Conservation (phyloP, 1,140 invertebrate genomes). For the Formica exsecta region DNA sequence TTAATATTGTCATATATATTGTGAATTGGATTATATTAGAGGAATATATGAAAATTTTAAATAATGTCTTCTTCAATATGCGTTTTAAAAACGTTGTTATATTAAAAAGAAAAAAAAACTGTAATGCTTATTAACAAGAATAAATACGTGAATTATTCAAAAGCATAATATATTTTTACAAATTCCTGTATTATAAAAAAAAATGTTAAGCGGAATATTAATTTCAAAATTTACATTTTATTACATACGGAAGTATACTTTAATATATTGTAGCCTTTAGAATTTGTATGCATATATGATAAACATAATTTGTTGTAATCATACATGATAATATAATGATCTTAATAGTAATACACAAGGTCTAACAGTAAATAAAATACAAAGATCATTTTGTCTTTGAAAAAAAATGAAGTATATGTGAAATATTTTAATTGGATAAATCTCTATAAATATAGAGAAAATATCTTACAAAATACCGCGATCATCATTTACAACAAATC, state of each 20-base stretch:
- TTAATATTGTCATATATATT: conserved; percentile 14
- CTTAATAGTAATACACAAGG: not conserved
- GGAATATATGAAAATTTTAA: not conserved
- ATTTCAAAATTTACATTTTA: conserved; percentile 13
- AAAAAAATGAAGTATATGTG: conserved; percentile 31
- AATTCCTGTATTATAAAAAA: conserved; percentile 27
- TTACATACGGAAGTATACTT: conserved; percentile 3
- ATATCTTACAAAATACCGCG: conserved; percentile 22
- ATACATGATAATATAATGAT: not conserved
- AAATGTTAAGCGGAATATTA: not conserved
- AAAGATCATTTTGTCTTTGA: not conserved
- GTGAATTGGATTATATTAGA: conserved; percentile 20
- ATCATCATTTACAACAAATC: not conserved
- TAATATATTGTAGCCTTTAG: not conserved
- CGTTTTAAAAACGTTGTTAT: not conserved
- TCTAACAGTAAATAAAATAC: not conserved
- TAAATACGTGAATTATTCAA: conserved; percentile 22
- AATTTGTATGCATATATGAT: not conserved
- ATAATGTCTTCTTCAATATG: not conserved
- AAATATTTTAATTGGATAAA: conserved; percentile 9
- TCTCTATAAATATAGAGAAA: conserved; percentile 14
- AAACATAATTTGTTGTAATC: not conserved
- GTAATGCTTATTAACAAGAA: conserved; percentile 29
- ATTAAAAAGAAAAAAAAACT: conserved; percentile 10
- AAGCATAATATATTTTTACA: conserved; percentile 36